Evolutionary conservation across 2,797 vertebrate genomes (phyloP), one percentile per base, ranked within the genome.

Genomic region (Pseudochirops corinnae): DNA sequence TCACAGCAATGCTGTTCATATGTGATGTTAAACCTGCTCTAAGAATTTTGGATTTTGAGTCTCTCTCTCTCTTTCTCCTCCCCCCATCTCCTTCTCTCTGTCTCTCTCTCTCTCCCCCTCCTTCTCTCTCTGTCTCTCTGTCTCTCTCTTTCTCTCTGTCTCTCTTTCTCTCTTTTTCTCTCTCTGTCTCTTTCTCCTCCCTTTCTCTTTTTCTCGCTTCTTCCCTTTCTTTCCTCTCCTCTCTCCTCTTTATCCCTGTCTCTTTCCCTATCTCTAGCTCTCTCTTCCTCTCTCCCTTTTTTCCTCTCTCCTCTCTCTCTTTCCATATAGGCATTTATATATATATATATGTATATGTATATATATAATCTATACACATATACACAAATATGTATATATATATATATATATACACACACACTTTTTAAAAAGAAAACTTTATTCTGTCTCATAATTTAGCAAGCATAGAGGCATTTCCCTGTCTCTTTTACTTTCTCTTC

Each of bases 161-260:
- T 26, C n/a, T 3, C 1, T 82, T 21, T 39, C 6, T 46, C 9
- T 12, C 9, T 33, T 1, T 46, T 6, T 39, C 1, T 39, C 18
- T 74, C 11, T 9, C 6, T 46, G 0, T 39, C 21, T 56, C 16
- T 56, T 21, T 6, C 4, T 4, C 46, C 3, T 82, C 1, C 1
- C 13, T 14, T 1, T 26, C 24, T 26, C 24, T 0, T 5, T 82
- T 0, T 16, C 62, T 14, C n/a, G 39, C 6, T n/a, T 33, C 26
- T 0, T 21, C 39, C 4, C 3, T 87, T 9, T 55, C 53, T 55
- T 50, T 4, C 1, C 21, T 26, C 46, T 24, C 10, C 2, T 24
- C 39, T 2, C 18, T 3, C 33, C 18, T 46, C 74, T 82, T 74
- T 74, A 52, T 52, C 52, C 3, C 52, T 52, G 52, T n/a, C 46